Conservation (phyloP, 2,113 vertebrate species). For the Entomyzon cyanotis region DNA sequence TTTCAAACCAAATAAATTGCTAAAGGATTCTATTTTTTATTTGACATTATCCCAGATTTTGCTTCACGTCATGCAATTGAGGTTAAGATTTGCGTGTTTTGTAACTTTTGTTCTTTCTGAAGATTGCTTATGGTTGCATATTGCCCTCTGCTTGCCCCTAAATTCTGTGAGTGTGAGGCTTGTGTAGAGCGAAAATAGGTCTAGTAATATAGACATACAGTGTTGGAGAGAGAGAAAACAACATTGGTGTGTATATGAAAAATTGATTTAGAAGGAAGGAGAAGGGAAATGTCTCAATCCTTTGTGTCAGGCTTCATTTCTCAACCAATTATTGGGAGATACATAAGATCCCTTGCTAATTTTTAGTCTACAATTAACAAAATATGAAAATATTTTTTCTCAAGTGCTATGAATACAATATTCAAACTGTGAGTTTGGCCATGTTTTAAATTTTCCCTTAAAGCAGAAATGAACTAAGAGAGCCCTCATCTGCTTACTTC, state of each 20-base stretch:
- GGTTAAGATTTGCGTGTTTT: background rate
- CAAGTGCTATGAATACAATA: slow-evolving; percentile 14
- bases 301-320: slow-evolving; percentile 18
- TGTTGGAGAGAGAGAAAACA: background rate
- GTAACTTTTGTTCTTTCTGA: background rate
- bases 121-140: background rate
- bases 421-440: slow-evolving; percentile 51
- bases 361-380: slow-evolving; percentile 2
- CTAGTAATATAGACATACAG: background rate
- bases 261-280: background rate
- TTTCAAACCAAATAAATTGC: background rate
- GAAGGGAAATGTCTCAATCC: background rate
- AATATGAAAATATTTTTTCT: background rate
- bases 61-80: background rate
- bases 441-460: slow-evolving; percentile 43
- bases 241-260: background rate
- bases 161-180: background rate
- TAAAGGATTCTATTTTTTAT: background rate
- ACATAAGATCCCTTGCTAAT: background rate
- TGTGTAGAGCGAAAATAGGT: background rate
- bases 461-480: slow-evolving; percentile 8
- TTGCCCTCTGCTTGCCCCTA: background rate
- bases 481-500: slow-evolving; percentile 16
- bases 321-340: background rate
- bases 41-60: background rate